Evolutionary conservation across 1,140 invertebrate genomes (phyloP), one percentile per base, ranked within the genome.

Genomic region (Bombyx mandarina): DNA sequence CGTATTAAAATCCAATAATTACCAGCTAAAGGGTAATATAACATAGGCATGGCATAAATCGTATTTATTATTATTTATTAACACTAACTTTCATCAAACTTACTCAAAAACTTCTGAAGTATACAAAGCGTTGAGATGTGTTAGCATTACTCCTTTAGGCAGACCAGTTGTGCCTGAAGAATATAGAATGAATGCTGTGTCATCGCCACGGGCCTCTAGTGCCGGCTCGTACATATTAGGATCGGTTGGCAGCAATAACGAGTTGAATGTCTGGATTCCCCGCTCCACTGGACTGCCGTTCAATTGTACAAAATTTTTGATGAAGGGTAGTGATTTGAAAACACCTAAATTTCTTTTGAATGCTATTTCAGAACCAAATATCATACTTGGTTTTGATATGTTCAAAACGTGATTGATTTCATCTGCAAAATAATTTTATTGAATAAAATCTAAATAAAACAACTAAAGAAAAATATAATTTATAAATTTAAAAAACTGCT

Each of bases 131-230:
- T 50, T 50, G 6, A 26, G 6, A 50, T 50, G 49, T 7, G 49
- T 50, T 9, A 50, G 49, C 49, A 50, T 50, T 26, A 50, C 49
- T 22, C 49, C 49, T 50, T 50, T 50, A 50, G 49, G 49, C 49
- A 50, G 7, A 26, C 49, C 49, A 18, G 49, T 50, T 26, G 49
- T 50, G 22, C 49, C 49, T 8, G 49, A 50, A 8, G 49, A 50
- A 35, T 50, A 8, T 35, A 50, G 22, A 26, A 50, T 26, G 49
- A 50, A 50, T 50, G 18, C 49, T 7, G 9, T 26, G 8, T 18
- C 22, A 26, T 8, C 8, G 42, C 18, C 8, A 10, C 49, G 18
- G 12, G 22, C 42, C 42, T 26, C 42, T 8, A 9, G 18, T 22
- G 42, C 49, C 18, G 49, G 49, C 18, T 50, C 49, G 49, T 26